Evolutionary conservation across 2,113 vertebrate species (phyloP), one percentile per base, ranked within the genome.

Genomic region (Globicephala melas): DNA sequence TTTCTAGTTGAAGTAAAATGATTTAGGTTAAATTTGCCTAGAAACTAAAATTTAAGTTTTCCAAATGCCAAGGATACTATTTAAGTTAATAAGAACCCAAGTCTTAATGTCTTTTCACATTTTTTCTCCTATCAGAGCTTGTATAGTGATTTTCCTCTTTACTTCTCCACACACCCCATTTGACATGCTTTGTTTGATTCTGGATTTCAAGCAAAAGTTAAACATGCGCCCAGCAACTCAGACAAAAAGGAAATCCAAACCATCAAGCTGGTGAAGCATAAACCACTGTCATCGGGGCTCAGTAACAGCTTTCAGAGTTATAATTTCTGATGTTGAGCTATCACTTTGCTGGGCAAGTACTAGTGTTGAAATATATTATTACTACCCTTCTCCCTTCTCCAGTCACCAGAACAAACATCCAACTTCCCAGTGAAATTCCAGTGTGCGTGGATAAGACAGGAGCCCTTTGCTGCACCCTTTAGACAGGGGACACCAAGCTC

Each of bases 381-480:
- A 97, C 91, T 91, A 97, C 95, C 89, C 97, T 94, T 98, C 96
- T 96, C 90, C 60, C 76, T 8, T 90, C 80, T 90, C 70, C 14
- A 90, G 73, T 65, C 95, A 85, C 95, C 31, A 88, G 83, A 89
- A 95, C 84, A 98, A 94, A 97, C 84, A 82, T n/a, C 94, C 96
- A 97, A 50, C 44, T 97, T 98, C 84, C 97, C 93, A 95, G 97
- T 81, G 95, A 97, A 97, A 97, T 93, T 91, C 97, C 94, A 95
- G 92, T 96, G 94, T 89, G 15, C 15, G 6, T 36, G 71, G 84
- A 62, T 60, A 83, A 92, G 93, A 97, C 33, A 41, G 77, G 87
- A 91, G 85, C 67, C 17, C 80, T 97, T 81, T 26, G 63, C 44
- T 86, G 50, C 15, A 97, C 92, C 70, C 91, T 87, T 84, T 89